A percentile compares a stretch with the other conserved stretches of the same genome.
Conservation (phyloP, 2,113 vertebrate genomes). For the Pelusios castaneus region DNA sequence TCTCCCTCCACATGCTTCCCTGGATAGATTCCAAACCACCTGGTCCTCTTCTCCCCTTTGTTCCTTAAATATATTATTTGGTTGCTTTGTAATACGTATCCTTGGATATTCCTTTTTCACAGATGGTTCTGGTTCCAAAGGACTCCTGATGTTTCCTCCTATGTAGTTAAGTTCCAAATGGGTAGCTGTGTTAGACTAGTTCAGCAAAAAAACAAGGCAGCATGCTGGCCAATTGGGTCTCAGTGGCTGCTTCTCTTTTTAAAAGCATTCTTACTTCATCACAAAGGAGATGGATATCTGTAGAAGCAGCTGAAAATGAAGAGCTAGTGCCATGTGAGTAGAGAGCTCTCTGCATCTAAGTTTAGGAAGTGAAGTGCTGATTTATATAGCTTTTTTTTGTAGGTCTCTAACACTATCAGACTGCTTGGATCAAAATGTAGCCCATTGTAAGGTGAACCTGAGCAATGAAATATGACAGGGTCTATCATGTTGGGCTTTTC, state of each 20-base stretch:
- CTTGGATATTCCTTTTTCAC: neutral
- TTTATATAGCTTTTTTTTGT: neutral
- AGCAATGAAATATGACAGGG: neutral
- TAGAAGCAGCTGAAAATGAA: neutral
- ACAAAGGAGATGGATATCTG: neutral
- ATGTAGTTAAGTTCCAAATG: neutral
- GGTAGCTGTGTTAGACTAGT: no score
- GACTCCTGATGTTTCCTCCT: neutral
- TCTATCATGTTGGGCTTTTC: neutral
- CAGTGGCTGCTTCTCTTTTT: no score
- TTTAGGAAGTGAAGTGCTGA: neutral
- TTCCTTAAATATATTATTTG: neutral
- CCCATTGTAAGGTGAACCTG: neutral
- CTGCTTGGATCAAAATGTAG: neutral
- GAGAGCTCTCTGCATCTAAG: neutral
- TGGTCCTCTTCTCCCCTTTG: neutral
- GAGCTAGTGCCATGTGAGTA: neutral
- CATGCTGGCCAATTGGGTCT: neutral
- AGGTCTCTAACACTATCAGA: neutral
- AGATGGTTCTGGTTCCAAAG: neutral
- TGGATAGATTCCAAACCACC: slow-evolving; percentile 42
- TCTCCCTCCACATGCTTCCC: neutral
- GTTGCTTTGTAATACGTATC: neutral
- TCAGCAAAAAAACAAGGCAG: no score
- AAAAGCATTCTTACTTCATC: neutral